Conservation (phyloP, 2,888 invertebrate genomes). For the Hecatera dysodea region DNA sequence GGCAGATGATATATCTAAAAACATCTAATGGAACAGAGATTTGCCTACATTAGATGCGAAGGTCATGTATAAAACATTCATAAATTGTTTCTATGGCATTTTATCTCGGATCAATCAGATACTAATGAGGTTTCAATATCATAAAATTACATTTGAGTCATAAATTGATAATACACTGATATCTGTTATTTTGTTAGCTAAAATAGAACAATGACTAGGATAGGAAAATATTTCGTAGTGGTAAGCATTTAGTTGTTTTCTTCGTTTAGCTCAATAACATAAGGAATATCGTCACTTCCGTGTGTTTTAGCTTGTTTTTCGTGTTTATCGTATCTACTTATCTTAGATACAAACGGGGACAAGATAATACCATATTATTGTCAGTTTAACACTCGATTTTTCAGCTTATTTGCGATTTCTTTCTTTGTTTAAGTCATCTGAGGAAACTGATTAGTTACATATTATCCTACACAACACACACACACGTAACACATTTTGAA, state of each 20-base stretch:
- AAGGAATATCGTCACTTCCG: constrained; percentile 7
- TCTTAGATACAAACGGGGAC: not conserved
- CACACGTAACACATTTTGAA: too few relatives aligned
- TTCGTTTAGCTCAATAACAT: constrained; percentile 12
- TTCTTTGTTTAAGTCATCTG: not conserved
- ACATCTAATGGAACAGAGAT: not conserved
- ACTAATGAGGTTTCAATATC: constrained; percentile 25
- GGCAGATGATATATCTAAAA: not conserved
- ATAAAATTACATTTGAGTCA: constrained; percentile 24
- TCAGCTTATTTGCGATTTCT: not conserved
- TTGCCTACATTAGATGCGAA: constrained; percentile 2
- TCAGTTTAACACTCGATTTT: not conserved
- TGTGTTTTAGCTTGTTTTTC: constrained; percentile 1
- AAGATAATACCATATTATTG: not conserved
- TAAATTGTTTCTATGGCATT: constrained; percentile 29
- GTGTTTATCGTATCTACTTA: constrained; percentile 18
- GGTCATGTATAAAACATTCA: constrained; percentile 31
- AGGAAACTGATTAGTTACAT: too few relatives aligned
- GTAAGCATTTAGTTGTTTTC: constrained; percentile 21
- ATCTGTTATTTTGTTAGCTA: not conserved
- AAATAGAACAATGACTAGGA: not conserved
- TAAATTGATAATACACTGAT: constrained; percentile 10
- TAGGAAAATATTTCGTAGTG: not conserved
- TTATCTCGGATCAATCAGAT: constrained; percentile 25
- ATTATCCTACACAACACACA: too few relatives aligned